phyloP scores from a whole-genome alignment of 2,113 vertebrate genomes.

The Tupaia chinensis region DNA sequence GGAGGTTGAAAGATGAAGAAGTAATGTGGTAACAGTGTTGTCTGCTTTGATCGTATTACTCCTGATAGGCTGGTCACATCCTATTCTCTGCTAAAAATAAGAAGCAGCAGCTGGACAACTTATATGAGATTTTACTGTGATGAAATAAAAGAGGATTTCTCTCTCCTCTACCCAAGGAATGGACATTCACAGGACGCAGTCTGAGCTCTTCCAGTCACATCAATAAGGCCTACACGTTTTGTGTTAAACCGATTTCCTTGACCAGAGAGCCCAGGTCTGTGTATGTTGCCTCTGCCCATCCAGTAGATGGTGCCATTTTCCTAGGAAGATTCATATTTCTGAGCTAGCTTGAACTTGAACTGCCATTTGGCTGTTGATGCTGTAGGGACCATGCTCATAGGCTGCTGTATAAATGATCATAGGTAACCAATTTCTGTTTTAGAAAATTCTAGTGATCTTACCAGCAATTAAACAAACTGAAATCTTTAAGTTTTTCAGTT shows the following conservation, averaged over 20 bases:
- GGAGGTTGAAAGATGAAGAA: too few relatives aligned
- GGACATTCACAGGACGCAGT: background rate
- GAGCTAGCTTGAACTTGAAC: background rate
- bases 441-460: background rate
- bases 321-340: constrained; percentile 62
- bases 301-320: constrained; percentile 85
- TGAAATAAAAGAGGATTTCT: background rate
- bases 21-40: background rate
- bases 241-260: background rate
- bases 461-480: background rate
- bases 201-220: background rate
- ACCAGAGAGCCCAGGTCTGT: background rate
- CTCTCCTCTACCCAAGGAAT: background rate
- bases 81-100: background rate
- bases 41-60: background rate
- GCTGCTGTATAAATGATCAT: background rate
- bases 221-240: background rate
- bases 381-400: background rate
- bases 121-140: background rate
- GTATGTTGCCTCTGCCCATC: constrained; percentile 71
- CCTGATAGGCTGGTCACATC: background rate
- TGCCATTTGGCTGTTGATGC: background rate
- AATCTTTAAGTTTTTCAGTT: background rate
- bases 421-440: background rate
- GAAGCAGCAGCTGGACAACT: background rate